A percentile compares a stretch with the other conserved stretches of the same genome.
Evolutionary conservation across 2,797 vertebrate species (phyloP).

Genomic region (Lacerta bilineata): DNA sequence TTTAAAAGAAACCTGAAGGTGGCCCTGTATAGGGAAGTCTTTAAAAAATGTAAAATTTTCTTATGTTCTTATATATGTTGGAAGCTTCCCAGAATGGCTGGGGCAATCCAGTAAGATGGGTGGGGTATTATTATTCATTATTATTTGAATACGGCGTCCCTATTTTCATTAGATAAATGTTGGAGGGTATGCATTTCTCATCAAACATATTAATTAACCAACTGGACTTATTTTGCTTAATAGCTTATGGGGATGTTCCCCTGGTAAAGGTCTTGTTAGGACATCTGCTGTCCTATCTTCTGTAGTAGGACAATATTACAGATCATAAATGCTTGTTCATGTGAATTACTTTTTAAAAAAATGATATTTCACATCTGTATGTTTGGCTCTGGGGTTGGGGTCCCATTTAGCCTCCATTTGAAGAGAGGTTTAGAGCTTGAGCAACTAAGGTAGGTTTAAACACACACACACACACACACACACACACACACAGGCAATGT

Average conservation of each 20-base stretch:
- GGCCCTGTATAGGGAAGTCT: too few relatives aligned
- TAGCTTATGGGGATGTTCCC: background rate
- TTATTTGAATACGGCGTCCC: too few relatives aligned
- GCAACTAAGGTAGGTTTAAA: conserved; percentile 58
- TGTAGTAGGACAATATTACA: background rate
- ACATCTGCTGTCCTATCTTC: background rate
- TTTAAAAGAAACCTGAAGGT: too few relatives aligned
- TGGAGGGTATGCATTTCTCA: too few relatives aligned
- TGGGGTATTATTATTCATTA: too few relatives aligned
- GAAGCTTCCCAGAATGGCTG: too few relatives aligned
- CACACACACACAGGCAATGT: conserved; percentile 25
- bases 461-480: too few relatives aligned
- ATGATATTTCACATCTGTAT: background rate
- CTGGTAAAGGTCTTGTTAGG: background rate
- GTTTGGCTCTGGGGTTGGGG: background rate
- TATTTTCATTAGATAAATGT: too few relatives aligned
- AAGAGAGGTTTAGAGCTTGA: conserved; percentile 55
- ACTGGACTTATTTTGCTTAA: background rate
- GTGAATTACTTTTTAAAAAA: background rate
- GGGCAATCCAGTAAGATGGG: too few relatives aligned
- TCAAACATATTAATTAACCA: background rate
- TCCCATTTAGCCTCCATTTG: conserved; percentile 65
- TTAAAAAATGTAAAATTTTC: too few relatives aligned
- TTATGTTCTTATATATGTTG: too few relatives aligned
- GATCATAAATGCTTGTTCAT: background rate